A percentile compares a stretch with the other conserved stretches of the same genome.
phyloP scores from a whole-genome alignment of 2,888 invertebrate genomes.

The Limnephilus lunatus region DNA sequence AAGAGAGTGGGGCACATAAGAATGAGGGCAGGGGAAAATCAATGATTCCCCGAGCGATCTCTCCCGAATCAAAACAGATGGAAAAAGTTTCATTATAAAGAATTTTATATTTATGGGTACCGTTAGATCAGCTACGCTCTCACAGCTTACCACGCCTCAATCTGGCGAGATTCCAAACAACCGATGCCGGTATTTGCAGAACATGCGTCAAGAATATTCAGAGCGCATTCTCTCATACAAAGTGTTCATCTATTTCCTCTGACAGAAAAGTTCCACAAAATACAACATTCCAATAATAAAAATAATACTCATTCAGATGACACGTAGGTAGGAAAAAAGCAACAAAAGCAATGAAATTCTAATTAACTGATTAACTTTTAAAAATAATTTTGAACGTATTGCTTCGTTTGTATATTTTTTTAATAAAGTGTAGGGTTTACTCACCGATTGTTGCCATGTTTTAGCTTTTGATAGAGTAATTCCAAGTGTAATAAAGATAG shows the following conservation, averaged over 20 bases:
- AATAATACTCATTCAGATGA: not conserved
- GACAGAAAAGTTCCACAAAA: not conserved
- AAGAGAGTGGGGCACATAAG: not conserved
- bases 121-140: not conserved
- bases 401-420: not conserved
- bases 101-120: slow-evolving; percentile 15
- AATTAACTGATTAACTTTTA: too few relatives aligned
- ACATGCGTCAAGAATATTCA: slow-evolving; percentile 33
- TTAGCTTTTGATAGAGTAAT: slow-evolving; percentile 30
- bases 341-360: not conserved
- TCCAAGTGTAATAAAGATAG: slow-evolving; percentile 39
- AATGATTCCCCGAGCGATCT: slow-evolving; percentile 21
- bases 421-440: not conserved
- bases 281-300: not conserved
- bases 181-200: slow-evolving; percentile 44
- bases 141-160: slow-evolving; percentile 54
- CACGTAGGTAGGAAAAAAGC: slow-evolving; percentile 20
- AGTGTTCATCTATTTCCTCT: not conserved
- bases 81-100: slow-evolving; percentile 35
- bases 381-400: too few relatives aligned
- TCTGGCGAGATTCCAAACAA: slow-evolving; percentile 56
- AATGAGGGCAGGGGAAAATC: slow-evolving; percentile 17
- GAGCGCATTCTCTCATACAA: not conserved
- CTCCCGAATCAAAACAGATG: not conserved
- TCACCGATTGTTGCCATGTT: slow-evolving; percentile 59